Evolutionary conservation across 2,888 invertebrate genomes (phyloP), one percentile per base, ranked within the genome.

Genomic region (Pandemis cinnamomeana): DNA sequence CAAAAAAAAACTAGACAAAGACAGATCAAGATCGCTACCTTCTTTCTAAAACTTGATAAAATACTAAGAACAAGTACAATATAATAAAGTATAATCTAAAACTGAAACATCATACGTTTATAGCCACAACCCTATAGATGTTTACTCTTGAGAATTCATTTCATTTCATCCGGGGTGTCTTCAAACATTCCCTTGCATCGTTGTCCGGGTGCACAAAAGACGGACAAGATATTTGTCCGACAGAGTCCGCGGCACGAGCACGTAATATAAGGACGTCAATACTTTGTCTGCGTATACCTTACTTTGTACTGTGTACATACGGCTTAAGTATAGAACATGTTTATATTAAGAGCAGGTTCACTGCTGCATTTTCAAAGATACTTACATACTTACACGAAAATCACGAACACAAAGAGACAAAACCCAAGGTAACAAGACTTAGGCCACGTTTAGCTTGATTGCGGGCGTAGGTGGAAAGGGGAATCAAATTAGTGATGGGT

Each of bases 171-270:
- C 27, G 51, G 51, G n/a, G 4, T 20, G 58, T 27, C 27, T 58
- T 58, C 58, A 58, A 58, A 58, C 27, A 58, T 27, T 55, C 20
- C 11, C 46, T 10, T 55, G 15, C 36, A 64, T n/a, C 63, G 27
- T 63, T 71, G 58, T 63, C 62, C 71, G 58, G 20, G 36, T 46
- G 71, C 64, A 71, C 58, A 71, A 71, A 71, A 71, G 71, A 66
- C 71, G 58, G 61, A 42, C 53, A 42, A 63, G 15, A 15, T 66
- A 46, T 71, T 71, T 71, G 71, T 64, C 58, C 67, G 71, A 48
- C 58, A 42, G 36, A 58, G 46, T 15, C 41, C 15, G n/a, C 41
- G 20, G 61, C 51, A 27, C 13, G 60, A n/a, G 67, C 60, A 10
- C 44, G 55, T 36, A 71, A 46, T 64, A 71, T 46, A 44, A 15